These are phyloP conservation scores for Halichoerus grypus DNA, from an alignment of 2,113 vertebrate species.

Conservation along the genomic window DNA sequence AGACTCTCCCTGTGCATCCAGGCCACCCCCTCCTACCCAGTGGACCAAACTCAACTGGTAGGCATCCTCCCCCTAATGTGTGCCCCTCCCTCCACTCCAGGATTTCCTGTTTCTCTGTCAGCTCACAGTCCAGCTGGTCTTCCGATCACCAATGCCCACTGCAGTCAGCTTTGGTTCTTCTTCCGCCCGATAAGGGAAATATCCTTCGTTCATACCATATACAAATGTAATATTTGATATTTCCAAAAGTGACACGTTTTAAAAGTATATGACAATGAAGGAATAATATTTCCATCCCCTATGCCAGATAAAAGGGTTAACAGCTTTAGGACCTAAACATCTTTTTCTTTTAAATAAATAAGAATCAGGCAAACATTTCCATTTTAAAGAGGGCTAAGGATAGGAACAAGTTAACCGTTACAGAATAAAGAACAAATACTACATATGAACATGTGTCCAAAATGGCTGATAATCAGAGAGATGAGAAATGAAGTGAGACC, in stretches of 20 bases:
- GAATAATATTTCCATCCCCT: background rate
- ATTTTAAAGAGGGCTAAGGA: background rate
- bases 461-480: background rate
- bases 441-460: background rate
- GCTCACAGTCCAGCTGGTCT: background rate
- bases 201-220: background rate
- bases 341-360: background rate
- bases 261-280: background rate
- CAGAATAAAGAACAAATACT: constrained; percentile 6
- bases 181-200: background rate
- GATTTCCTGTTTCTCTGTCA: background rate
- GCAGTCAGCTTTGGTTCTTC: background rate
- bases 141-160: no score
- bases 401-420: background rate
- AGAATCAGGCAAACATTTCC: background rate
- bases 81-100: no score
- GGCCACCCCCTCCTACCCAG: background rate
- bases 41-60: background rate
- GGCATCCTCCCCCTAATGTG: background rate
- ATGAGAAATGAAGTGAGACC: background rate
- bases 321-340: background rate
- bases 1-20: background rate
- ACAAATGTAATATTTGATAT: background rate
- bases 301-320: background rate
- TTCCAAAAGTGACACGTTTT: background rate